A percentile compares a stretch with the other conserved stretches of the same genome.
Conservation (phyloP, 1,140 invertebrate genomes). For the Muscidifurax raptorellus region DNA sequence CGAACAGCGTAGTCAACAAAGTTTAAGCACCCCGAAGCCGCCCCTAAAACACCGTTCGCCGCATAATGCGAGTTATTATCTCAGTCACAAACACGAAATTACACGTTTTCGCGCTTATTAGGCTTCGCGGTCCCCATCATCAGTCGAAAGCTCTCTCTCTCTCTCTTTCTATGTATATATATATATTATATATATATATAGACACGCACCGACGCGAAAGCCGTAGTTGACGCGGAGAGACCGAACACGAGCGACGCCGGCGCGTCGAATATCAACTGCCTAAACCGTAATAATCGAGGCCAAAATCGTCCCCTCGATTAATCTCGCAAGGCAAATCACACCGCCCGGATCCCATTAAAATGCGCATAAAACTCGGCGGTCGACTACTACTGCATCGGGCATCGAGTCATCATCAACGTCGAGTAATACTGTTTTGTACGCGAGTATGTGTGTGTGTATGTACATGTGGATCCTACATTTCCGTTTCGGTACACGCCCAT, state of each 20-base stretch:
- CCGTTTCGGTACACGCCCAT: constrained; percentile 22
- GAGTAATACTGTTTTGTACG: constrained; percentile 50
- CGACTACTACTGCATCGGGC: constrained; percentile 11
- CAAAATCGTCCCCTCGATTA: constrained; percentile 41
- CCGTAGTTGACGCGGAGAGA: not conserved
- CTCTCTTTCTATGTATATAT: too few species aligned
- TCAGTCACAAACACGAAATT: constrained; percentile 24
- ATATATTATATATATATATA: constrained; percentile 10
- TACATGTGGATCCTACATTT: not conserved
- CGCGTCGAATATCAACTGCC: constrained; percentile 5
- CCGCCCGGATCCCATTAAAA: constrained; percentile 48
- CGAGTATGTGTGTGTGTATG: not conserved
- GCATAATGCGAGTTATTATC: constrained; percentile 17
- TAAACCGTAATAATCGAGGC: constrained; percentile 36
- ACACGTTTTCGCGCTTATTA: constrained; percentile 38
- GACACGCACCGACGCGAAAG: not conserved
- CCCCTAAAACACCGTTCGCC: not conserved
- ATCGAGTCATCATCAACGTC: constrained; percentile 50
- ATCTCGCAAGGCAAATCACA: constrained; percentile 40
- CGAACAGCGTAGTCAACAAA: too few species aligned
- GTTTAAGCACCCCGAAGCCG: too few species aligned
- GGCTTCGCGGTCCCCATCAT: not conserved
- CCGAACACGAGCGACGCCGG: not conserved
- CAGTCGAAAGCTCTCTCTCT: not conserved
- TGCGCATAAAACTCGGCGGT: constrained; percentile 49